These are phyloP conservation scores for Hippocampus guttulatus DNA, from an alignment of 2,113 vertebrate species.

Conservation along the genomic window DNA sequence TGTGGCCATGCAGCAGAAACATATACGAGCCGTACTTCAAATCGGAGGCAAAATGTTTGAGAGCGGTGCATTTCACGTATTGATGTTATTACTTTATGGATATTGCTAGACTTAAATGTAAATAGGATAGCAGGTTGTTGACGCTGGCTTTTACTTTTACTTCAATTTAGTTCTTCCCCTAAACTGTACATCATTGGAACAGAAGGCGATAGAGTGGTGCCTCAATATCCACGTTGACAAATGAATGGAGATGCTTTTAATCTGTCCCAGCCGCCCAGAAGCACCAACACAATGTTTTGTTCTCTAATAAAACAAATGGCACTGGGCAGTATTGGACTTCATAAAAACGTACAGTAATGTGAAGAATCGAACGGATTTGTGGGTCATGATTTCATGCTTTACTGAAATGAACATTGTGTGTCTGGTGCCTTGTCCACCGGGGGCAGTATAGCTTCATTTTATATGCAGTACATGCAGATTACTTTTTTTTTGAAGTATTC, in stretches of 20 bases:
- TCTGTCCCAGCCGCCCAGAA: background rate
- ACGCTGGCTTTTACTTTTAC: background rate
- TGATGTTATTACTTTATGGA: background rate
- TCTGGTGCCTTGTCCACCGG: no score
- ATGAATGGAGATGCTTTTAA: background rate
- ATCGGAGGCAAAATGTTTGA: background rate
- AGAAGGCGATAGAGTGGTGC: background rate
- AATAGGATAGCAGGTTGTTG: background rate
- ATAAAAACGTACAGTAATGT: no score
- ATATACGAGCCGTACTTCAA: background rate
- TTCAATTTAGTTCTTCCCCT: background rate
- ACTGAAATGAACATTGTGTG: no score
- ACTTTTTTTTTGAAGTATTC: no score
- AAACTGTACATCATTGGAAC: background rate
- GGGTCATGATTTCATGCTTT: no score
- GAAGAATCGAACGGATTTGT: no score
- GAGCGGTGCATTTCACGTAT: background rate
- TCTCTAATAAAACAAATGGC: no score
- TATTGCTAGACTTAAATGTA: background rate
- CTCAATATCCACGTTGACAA: background rate
- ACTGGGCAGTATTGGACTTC: no score
- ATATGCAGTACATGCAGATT: no score
- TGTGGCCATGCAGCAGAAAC: background rate
- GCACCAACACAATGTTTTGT: background rate
- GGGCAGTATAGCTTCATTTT: no score